Conservation (phyloP, 2,888 invertebrate species). For the Pseudeuparius sepicola region DNA sequence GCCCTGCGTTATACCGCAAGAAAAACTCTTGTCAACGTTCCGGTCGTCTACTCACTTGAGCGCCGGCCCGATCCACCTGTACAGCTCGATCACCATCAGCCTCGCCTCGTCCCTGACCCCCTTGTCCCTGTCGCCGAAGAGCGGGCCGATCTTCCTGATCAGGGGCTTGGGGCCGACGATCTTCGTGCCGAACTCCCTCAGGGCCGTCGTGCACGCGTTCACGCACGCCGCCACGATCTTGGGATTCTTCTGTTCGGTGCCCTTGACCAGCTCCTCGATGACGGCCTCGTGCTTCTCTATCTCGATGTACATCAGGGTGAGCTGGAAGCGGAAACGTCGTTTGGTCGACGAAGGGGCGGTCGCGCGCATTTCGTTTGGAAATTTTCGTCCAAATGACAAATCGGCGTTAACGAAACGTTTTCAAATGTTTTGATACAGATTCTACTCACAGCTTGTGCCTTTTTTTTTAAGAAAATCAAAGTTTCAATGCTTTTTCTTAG, state of each 20-base stretch:
- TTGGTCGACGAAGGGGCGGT: too few species aligned
- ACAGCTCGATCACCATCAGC: constrained; percentile 83
- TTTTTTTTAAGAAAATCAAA: too few species aligned
- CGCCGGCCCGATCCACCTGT: constrained; percentile 50
- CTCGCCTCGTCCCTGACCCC: constrained; percentile 87
- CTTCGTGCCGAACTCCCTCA: constrained; percentile 88
- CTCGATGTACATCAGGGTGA: constrained; percentile 89
- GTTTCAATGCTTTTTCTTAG: too few species aligned
- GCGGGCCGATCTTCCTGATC: constrained; percentile 73
- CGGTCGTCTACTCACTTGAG: constrained; percentile 31
- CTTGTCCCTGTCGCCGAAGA: constrained; percentile 88
- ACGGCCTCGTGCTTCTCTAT: constrained; percentile 90
- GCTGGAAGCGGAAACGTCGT: too few species aligned
- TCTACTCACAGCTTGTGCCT: too few species aligned
- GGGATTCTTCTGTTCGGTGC: constrained; percentile 92
- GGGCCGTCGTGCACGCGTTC: constrained; percentile 59
- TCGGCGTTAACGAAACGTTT: too few species aligned
- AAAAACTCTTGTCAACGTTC: too few species aligned
- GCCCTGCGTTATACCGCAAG: too few species aligned
- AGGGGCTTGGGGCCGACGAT: constrained; percentile 80
- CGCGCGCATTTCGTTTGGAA: too few species aligned
- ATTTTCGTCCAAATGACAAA: too few species aligned
- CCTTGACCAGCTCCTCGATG: constrained; percentile 84
- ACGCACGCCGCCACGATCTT: constrained; percentile 86
- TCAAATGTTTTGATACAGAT: too few species aligned